Evolutionary conservation across 35 echinoderm and acorn worm species (phyloP), one percentile per base, ranked within the genome.

Genomic region (Stichopus chloronotus): DNA sequence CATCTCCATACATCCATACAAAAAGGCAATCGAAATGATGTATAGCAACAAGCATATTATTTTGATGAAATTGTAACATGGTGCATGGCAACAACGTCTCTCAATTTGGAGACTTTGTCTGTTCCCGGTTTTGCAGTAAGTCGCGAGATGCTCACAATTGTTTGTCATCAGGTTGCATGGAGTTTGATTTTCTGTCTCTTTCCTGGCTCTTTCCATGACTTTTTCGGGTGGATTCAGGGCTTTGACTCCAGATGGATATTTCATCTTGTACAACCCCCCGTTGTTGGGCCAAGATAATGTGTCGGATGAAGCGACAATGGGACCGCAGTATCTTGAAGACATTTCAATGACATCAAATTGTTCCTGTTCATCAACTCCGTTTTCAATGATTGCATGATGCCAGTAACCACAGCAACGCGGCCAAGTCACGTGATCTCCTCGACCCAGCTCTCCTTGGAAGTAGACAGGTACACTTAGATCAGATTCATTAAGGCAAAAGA

Each of bases 111-210:
- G n/a, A 52, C 77, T 79, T 5, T 79, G 20, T 13, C 77, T 22
- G 9, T 20, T 5, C n/a, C 77, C 77, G 9, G 77, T 79, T 52
- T 79, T 79, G 43, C 77, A 79, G 1, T 25, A 13, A n/a, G 77
- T 79, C 9, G 77, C 77, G n/a, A 79, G 43, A 79, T 79, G 77
- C n/a, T 79, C 77, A 20, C 77, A 79, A 52, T 79, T 79, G n/a
- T 79, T 13, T 79, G 77, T 79, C 8, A 79, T 9, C 43, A 79
- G 2, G 1, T 52, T n/a, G n/a, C n/a, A 79, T 52, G 1, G 20
- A 52, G 1, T 10, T 61, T 9, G n/a, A 8, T 79, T n/a, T 79
- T 52, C 77, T 79, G 9, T n/a, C 77, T 13, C n/a, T 13, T 20
- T 1, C n/a, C 43, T 79, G 2, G 77, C 77, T 25, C 77, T 22